Conservation (phyloP, 2,888 invertebrate species). For the Icerya purchasi region DNA sequence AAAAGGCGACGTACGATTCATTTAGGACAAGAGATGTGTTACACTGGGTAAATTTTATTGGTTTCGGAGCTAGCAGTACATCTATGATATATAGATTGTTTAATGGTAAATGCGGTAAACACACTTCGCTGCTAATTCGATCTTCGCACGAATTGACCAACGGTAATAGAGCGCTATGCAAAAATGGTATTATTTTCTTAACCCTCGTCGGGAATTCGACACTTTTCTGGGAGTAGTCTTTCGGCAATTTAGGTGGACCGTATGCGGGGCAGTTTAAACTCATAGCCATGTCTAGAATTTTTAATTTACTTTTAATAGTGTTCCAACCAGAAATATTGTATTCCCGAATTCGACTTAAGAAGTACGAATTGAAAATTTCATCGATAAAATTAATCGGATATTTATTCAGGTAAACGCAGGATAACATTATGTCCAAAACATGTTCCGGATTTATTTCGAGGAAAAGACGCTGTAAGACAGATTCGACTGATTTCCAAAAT, state of each 20-base stretch:
- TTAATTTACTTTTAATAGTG: conserved; percentile 29
- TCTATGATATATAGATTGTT: not conserved
- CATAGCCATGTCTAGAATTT: conserved; percentile 40
- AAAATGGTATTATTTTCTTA: conserved; percentile 29
- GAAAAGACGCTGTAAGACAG: conserved; percentile 33
- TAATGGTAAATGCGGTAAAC: conserved; percentile 22
- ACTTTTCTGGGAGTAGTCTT: conserved; percentile 31
- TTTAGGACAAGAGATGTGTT: not conserved
- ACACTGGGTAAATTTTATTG: not conserved
- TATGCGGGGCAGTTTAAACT: conserved; percentile 38
- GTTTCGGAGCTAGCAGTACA: conserved; percentile 21
- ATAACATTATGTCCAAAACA: conserved; percentile 36
- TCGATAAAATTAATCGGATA: conserved; percentile 37
- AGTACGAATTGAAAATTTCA: conserved; percentile 36
- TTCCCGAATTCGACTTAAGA: conserved; percentile 33
- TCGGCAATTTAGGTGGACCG: conserved; percentile 34
- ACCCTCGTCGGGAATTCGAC: conserved; percentile 33
- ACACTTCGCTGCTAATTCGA: conserved; percentile 30
- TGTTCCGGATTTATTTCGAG: conserved; percentile 34
- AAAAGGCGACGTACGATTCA: conserved; percentile 31
- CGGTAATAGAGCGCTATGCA: conserved; percentile 27
- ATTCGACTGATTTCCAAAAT: conserved; percentile 37
- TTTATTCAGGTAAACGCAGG: conserved; percentile 38
- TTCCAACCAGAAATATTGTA: conserved; percentile 21
- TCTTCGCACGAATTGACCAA: conserved; percentile 28